A percentile compares a stretch with the other conserved stretches of the same genome.
These are phyloP conservation scores for Drosophila pruinosa DNA, from an alignment of 1,140 invertebrate species.

Conservation along the genomic window DNA sequence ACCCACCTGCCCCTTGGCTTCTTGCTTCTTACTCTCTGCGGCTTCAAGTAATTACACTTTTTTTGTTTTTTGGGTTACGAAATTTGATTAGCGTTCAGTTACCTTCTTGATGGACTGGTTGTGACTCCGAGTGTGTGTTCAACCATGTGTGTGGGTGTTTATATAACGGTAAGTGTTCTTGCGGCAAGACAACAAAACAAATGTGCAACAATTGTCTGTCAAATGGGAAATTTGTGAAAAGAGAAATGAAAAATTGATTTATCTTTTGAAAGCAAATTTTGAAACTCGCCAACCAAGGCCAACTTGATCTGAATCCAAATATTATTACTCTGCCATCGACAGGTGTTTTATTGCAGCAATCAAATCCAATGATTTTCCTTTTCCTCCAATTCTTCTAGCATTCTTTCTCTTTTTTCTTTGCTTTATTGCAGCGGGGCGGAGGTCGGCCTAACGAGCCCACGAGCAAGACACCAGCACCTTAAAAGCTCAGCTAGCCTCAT, in stretches of 20 bases:
- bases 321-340: not conserved
- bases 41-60: not conserved
- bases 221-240: slow-evolving; percentile 11
- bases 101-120: not conserved
- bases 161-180: not conserved
- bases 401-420: not conserved
- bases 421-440: not conserved
- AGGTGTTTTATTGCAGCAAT: slow-evolving; percentile 23
- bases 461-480: not conserved
- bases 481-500: not conserved
- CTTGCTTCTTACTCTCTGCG: not conserved
- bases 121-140: not conserved
- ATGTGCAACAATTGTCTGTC: slow-evolving; percentile 25
- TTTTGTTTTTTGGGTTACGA: not conserved
- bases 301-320: not conserved
- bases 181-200: slow-evolving; percentile 24
- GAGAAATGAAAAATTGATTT: not conserved
- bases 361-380: slow-evolving; percentile 3
- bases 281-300: slow-evolving; percentile 13
- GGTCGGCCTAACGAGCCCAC: not conserved
- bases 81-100: no score
- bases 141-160: not conserved
- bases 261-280: slow-evolving; percentile 5
- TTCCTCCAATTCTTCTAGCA: not conserved
- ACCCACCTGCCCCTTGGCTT: not conserved